These are phyloP conservation scores for Eulemur rufifrons DNA, from an alignment of 2,113 vertebrate species.

Conservation along the genomic window DNA sequence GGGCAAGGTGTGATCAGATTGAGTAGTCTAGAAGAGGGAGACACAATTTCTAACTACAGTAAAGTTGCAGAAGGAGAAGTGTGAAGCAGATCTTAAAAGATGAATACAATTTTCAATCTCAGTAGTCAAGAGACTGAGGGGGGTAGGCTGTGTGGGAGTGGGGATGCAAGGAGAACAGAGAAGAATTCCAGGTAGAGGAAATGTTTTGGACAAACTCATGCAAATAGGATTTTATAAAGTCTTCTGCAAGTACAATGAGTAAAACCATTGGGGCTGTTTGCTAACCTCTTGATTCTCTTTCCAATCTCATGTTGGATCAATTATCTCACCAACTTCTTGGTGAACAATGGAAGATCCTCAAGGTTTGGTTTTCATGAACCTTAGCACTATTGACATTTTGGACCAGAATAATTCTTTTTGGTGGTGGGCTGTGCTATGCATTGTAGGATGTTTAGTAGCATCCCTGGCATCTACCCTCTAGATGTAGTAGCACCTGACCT, in stretches of 20 bases:
- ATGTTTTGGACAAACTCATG: background rate
- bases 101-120: background rate
- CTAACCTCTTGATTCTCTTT: background rate
- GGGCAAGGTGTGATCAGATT: background rate
- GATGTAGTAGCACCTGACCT: background rate
- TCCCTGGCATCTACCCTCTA: background rate
- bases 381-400: background rate
- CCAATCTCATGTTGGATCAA: background rate
- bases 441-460: background rate
- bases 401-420: background rate
- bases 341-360: background rate
- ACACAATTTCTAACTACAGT: background rate
- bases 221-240: background rate
- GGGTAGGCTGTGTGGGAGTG: background rate
- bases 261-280: background rate
- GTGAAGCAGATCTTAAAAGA: background rate
- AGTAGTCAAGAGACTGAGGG: background rate
- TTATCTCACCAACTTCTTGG: background rate
- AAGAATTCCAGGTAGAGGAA: background rate
- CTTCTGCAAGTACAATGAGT: background rate
- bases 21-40: background rate
- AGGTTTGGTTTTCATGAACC: constrained; percentile 5
- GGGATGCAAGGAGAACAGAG: background rate
- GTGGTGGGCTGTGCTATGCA: background rate
- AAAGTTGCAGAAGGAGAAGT: background rate